These are phyloP conservation scores for Trypoxylon attenuatum DNA, from an alignment of 2,888 invertebrate species.

Conservation along the genomic window DNA sequence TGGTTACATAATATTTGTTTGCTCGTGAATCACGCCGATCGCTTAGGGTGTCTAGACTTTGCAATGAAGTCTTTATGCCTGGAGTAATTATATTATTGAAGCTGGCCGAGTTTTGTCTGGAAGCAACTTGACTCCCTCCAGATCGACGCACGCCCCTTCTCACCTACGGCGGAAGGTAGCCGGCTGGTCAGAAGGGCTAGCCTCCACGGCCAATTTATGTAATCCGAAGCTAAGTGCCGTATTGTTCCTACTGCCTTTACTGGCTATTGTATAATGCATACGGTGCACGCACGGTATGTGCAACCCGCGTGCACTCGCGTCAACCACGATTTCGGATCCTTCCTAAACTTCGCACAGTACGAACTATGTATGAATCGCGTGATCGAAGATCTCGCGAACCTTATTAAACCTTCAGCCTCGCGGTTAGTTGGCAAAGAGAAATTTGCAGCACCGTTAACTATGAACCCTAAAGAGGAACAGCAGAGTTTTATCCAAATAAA, in stretches of 20 bases:
- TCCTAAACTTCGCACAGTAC: no score
- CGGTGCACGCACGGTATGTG: slow-evolving; percentile 11
- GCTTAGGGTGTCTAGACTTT: background rate
- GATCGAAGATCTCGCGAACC: no score
- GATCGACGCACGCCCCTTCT: background rate
- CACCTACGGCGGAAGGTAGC: background rate
- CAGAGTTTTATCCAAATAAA: no score
- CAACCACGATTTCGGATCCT: no score
- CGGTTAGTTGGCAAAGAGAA: no score
- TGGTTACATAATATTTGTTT: no score
- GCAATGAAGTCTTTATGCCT: background rate
- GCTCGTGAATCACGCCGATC: no score
- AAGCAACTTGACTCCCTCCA: background rate
- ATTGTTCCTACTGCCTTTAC: slow-evolving; percentile 47
- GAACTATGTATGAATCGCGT: no score
- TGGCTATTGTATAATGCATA: slow-evolving; percentile 47
- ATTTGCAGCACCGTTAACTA: no score
- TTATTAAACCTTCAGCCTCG: no score
- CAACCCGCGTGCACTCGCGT: no score
- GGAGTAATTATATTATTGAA: background rate
- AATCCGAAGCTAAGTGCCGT: slow-evolving; percentile 56
- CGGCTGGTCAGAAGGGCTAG: background rate
- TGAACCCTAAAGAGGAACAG: no score
- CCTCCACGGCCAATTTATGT: slow-evolving; percentile 50
- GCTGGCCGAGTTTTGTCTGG: background rate